Base-by-base conservation (phyloP, 2,113 vertebrate species). In the Ammodytes marinus region DNA sequence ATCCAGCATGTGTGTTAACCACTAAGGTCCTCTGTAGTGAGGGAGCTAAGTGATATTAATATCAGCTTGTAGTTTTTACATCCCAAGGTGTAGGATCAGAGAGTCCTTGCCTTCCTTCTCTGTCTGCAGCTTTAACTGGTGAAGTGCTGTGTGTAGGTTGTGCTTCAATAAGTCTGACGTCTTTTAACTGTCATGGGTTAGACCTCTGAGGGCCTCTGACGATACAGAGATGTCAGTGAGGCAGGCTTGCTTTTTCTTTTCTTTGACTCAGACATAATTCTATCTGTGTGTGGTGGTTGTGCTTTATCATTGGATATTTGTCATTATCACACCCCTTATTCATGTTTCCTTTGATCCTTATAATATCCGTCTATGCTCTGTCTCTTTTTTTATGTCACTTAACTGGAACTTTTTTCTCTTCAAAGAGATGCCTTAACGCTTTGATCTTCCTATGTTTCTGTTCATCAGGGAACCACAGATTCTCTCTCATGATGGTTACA, bases 131-230 rank as follows among this genome's bases (percentile, higher is more conserved):
- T 79, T 60, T 71, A 40, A 67, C 53, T 46, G 54, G 10, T 50
- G 5, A 65, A 43, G 61, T 64, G 74, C 37, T 79, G 57, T 64
- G 57, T 64, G 47, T 0, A 52, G 57, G 83, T 67, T 77, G 50
- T 45, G 83, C 71, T 72, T 85, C 82, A 85, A 60, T 58, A 74
- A 67, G 11, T 72, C 70, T 57, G 54, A 77, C 63, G 40, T 68
- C 27, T 75, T 78, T 61, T 5, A 64, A 43, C 71, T 63, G 78
- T 68, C 47, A 83, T 46, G 11, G 42, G 63, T 45, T 70, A 42
- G 58, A 49, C 59, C n/a, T 55, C 40, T 63, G 49, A 79, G 74
- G 9, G 39, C 10, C 39, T 49, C 42, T 40, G 57, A 59, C 27
- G 69, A 59, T 15, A 47, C 49, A 37, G 53, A 49, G 9, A 64